phyloP scores from a whole-genome alignment of 2,113 vertebrate genomes.

The Pteropus alecto region DNA sequence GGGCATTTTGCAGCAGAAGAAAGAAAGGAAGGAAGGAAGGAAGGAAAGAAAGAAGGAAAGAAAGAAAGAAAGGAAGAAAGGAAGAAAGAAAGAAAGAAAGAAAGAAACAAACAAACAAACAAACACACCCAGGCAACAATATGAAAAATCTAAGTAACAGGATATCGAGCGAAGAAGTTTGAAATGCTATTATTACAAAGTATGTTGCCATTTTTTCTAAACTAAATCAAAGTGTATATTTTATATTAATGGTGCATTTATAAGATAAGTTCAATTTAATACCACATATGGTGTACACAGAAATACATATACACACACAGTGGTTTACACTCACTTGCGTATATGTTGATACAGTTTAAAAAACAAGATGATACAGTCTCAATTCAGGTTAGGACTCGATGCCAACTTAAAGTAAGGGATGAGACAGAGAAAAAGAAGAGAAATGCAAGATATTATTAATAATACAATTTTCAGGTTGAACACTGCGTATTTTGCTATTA shows the following conservation, averaged over 20 bases:
- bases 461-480: no score
- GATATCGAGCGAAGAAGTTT: not conserved
- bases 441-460: not conserved
- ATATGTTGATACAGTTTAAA: not conserved
- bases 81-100: not conserved
- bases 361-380: not conserved
- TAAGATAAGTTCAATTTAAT: no score
- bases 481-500: not conserved
- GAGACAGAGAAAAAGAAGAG: not conserved
- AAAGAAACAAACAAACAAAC: no score
- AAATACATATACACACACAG: not conserved
- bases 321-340: not conserved
- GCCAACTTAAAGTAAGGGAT: no score
- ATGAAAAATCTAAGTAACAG: not conserved
- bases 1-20: no score
- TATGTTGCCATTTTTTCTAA: not conserved
- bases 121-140: not conserved
- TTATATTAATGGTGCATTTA: not conserved
- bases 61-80: not conserved
- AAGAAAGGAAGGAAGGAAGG: no score
- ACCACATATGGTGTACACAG: rapidly evolving
- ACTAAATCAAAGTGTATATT: not conserved
- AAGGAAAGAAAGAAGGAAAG: no score
- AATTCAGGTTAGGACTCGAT: not conserved
- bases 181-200: no score